Percentiles rank a stretch among this genome's conserved stretches.
phyloP scores from a whole-genome alignment of 2,797 vertebrate genomes.

The Dendrocincla tyrannina region DNA sequence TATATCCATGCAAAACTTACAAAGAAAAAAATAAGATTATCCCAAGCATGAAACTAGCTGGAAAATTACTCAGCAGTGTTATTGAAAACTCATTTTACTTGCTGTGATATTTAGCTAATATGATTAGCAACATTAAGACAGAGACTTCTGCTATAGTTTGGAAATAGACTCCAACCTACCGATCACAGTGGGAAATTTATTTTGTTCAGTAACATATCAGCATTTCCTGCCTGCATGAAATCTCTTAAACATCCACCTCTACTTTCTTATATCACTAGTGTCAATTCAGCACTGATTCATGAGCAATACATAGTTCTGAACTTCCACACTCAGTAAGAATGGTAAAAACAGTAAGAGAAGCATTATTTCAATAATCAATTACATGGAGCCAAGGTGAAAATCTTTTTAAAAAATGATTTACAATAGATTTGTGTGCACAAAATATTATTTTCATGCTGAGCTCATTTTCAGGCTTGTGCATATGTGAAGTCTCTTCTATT shows the following conservation, averaged over 20 bases:
- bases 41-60: conserved; percentile 46
- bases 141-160: conserved; percentile 27
- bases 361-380: conserved; percentile 26
- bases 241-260: background rate
- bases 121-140: conserved; percentile 19
- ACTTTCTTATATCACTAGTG: background rate
- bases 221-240: background rate
- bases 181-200: conserved; percentile 10
- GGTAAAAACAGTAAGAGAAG: background rate
- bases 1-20: conserved; percentile 58
- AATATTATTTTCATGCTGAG: background rate
- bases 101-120: conserved; percentile 57
- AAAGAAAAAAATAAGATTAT: conserved; percentile 65
- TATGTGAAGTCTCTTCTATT: background rate
- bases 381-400: background rate
- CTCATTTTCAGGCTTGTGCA: background rate
- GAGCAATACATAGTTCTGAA: background rate
- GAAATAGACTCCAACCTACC: conserved; percentile 6
- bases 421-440: background rate
- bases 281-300: background rate
- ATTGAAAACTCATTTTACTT: conserved; percentile 61
- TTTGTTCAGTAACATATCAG: background rate
- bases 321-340: background rate
- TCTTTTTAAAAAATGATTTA: background rate
- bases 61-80: conserved; percentile 60